Evolutionary conservation across 1,140 invertebrate genomes (phyloP).

Genomic region (Thaumatotibia leucotreta): DNA sequence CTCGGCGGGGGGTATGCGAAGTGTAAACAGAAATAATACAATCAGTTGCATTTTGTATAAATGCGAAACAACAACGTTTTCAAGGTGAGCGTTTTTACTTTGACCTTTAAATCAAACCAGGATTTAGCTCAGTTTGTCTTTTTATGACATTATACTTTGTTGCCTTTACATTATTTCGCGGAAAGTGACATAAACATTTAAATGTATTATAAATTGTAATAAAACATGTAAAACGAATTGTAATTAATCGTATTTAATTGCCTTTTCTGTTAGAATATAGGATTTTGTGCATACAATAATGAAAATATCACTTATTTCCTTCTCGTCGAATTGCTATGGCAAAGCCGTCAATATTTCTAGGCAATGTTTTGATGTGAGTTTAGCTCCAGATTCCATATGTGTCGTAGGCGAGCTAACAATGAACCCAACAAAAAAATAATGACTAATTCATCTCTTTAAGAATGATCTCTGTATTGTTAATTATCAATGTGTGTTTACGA

Average conservation of each 20-base stretch:
- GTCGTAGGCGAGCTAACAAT: no score
- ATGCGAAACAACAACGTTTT: background rate
- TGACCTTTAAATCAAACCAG: background rate
- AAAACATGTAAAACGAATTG: background rate
- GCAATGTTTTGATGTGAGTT: background rate
- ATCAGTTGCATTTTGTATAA: background rate
- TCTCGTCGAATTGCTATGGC: background rate
- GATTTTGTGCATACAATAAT: background rate
- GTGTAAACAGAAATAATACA: background rate
- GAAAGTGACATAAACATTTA: background rate
- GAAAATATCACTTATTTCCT: background rate
- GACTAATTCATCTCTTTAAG: no score
- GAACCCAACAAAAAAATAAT: no score
- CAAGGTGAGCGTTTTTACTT: background rate
- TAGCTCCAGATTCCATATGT: no score
- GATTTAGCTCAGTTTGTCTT: background rate
- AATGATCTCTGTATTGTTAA: no score
- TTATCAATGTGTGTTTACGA: no score
- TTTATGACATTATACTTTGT: background rate
- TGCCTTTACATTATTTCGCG: background rate
- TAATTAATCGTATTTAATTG: no score
- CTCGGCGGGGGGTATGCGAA: background rate
- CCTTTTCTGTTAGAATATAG: background rate
- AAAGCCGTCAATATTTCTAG: background rate
- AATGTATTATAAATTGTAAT: background rate